These are phyloP conservation scores for Opisthograptis luteolata DNA, from an alignment of 2,888 invertebrate genomes.

Conservation along the genomic window DNA sequence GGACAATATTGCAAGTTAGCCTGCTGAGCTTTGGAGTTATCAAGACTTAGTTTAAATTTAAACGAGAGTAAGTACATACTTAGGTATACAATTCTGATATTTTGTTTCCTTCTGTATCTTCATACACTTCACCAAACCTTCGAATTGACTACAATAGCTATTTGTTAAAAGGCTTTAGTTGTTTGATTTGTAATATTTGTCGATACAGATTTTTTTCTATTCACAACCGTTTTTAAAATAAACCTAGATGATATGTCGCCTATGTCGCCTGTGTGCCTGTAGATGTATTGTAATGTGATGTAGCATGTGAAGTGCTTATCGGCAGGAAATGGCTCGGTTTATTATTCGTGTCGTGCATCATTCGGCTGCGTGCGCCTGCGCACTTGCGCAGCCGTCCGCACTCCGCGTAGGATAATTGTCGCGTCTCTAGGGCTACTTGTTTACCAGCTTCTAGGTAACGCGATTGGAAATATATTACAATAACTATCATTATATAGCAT, in stretches of 20 bases:
- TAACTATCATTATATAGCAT: too few relatives aligned
- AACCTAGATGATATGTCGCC: constrained; percentile 19
- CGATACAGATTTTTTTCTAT: neutral
- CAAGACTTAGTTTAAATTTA: neutral
- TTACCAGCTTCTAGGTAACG: neutral
- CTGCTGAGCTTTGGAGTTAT: neutral
- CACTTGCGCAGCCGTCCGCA: constrained; percentile 57
- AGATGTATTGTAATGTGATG: constrained; percentile 59
- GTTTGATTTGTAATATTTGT: too few relatives aligned
- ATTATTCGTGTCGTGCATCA: constrained; percentile 83
- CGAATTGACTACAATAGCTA: too few relatives aligned
- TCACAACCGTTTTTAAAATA: constrained; percentile 3
- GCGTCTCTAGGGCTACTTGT: constrained; percentile 30
- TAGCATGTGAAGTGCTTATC: constrained; percentile 71
- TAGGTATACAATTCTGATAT: too few relatives aligned
- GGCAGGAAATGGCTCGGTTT: constrained; percentile 81
- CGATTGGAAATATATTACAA: too few relatives aligned
- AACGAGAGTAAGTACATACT: too few relatives aligned
- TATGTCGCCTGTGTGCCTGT: constrained; percentile 33
- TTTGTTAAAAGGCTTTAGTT: too few relatives aligned
- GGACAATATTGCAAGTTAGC: neutral
- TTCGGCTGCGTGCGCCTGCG: constrained; percentile 68
- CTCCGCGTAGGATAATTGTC: constrained; percentile 68
- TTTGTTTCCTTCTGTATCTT: too few relatives aligned
- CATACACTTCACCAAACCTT: too few relatives aligned